phyloP scores from a whole-genome alignment of 2,113 vertebrate genomes.

The Rhineura floridana region DNA sequence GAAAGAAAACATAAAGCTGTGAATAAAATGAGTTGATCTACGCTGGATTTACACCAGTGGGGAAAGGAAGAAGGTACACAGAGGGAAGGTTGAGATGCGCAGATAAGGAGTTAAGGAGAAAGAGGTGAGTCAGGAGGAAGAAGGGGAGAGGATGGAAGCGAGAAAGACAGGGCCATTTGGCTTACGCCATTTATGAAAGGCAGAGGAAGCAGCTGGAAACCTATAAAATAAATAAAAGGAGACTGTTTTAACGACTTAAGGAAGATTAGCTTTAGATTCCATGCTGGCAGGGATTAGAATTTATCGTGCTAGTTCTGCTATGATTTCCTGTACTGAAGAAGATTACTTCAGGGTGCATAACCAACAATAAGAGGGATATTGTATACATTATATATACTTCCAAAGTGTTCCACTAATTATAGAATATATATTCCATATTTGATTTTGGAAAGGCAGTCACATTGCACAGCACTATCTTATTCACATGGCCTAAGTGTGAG shows the following conservation, averaged over 20 bases:
- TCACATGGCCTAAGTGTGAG: not conserved
- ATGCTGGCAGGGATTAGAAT: not conserved
- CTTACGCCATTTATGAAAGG: not conserved
- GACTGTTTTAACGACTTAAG: slow-evolving; percentile 19
- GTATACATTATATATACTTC: not conserved
- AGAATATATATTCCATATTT: not conserved
- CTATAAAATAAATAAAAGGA: slow-evolving; percentile 22
- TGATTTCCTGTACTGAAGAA: slow-evolving; percentile 15
- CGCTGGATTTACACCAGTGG: not conserved
- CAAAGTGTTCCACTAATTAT: not conserved
- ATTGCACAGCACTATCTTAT: not conserved
- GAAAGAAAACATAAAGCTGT: slow-evolving; percentile 27
- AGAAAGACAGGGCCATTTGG: not conserved
- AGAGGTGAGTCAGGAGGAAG: not conserved
- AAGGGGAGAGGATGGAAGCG: not conserved
- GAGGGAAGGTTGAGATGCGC: no score
- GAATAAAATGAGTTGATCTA: not conserved
- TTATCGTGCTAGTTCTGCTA: slow-evolving; percentile 19
- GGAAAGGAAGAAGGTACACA: not conserved
- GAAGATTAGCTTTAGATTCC: slow-evolving; percentile 19
- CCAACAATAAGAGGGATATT: not conserved
- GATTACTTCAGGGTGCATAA: not conserved
- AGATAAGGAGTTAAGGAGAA: not conserved
- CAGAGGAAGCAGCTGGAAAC: slow-evolving; percentile 2
- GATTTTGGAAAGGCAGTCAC: not conserved